These are phyloP conservation scores for Drosophila murphyi DNA, from an alignment of 1,140 invertebrate genomes.

Conservation along the genomic window DNA sequence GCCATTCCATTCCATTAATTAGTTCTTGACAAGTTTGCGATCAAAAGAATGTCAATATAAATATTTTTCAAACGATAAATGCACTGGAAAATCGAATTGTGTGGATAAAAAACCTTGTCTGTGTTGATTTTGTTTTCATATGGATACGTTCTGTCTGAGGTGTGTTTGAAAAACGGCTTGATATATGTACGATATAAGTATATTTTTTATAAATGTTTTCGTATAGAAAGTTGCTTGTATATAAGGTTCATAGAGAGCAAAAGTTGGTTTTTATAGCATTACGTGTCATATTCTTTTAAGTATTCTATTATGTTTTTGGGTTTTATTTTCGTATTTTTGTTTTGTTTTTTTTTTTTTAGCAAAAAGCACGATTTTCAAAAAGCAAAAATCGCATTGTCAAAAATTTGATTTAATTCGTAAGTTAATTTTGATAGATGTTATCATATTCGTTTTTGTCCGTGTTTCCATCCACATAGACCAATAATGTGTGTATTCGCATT, in stretches of 20 bases:
- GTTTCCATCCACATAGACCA: conserved; percentile 56
- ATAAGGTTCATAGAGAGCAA: conserved; percentile 75
- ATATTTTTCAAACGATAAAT: too few relatives aligned
- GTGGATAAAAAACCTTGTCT: not conserved
- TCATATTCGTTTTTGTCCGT: conserved; percentile 23
- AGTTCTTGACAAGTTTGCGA: conserved; percentile 30
- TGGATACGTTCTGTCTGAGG: conserved; percentile 19
- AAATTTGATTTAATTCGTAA: conserved; percentile 78
- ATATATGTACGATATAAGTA: conserved; percentile 49
- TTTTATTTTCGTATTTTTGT: conserved; percentile 38
- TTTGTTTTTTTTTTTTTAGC: conserved; percentile 48
- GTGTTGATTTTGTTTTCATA: conserved; percentile 6
- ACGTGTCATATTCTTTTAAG: conserved; percentile 19
- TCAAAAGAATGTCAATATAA: conserved; percentile 13
- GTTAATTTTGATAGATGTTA: conserved; percentile 65
- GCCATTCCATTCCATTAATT: conserved; percentile 42
- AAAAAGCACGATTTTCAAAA: conserved; percentile 81
- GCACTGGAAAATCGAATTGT: not conserved
- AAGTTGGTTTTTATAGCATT: conserved; percentile 63
- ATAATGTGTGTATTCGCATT: conserved; percentile 44
- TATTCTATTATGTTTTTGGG: conserved; percentile 32
- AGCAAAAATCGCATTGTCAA: conserved; percentile 80
- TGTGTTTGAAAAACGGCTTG: conserved; percentile 35
- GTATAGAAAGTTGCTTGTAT: conserved; percentile 74
- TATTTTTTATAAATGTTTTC: conserved; percentile 50